These are phyloP conservation scores for Aselliscus stoliczkanus DNA, from an alignment of 2,797 vertebrate genomes.

Conservation along the genomic window DNA sequence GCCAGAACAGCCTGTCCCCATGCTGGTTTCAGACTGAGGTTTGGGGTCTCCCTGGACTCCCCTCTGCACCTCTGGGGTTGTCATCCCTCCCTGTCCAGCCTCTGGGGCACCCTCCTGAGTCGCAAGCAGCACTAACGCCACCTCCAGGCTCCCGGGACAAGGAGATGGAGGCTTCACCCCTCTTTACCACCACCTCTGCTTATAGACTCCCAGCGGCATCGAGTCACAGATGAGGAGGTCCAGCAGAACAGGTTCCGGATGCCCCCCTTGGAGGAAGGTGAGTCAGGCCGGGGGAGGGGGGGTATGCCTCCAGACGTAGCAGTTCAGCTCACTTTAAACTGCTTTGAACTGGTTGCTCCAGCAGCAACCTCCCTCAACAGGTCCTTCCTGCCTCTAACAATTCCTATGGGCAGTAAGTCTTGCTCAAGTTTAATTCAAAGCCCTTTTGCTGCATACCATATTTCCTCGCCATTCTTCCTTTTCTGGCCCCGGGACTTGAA, in stretches of 20 bases:
- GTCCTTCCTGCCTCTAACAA: neutral
- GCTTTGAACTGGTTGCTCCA: no score
- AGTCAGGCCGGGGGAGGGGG: no score
- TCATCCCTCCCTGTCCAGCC: neutral
- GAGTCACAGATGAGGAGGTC: constrained; percentile 43
- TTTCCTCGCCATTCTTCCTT: neutral
- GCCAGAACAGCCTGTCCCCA: neutral
- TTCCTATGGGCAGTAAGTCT: neutral
- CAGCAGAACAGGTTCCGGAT: constrained; percentile 12
- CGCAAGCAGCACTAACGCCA: no score
- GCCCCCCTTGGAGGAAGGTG: constrained; percentile 7
- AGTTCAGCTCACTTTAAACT: neutral
- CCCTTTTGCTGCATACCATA: neutral
- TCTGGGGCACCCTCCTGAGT: no score
- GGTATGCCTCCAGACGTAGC: neutral
- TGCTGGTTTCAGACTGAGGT: neutral
- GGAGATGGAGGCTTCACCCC: neutral
- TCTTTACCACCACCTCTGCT: neutral
- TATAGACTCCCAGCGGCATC: constrained; percentile 77
- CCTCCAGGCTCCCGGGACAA: neutral
- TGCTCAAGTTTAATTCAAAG: neutral
- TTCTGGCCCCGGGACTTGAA: neutral
- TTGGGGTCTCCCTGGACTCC: neutral
- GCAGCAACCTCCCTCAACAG: neutral
- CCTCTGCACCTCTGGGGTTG: neutral